Conservation (phyloP, 1,140 invertebrate species). For the Neuroterus valhalla region DNA sequence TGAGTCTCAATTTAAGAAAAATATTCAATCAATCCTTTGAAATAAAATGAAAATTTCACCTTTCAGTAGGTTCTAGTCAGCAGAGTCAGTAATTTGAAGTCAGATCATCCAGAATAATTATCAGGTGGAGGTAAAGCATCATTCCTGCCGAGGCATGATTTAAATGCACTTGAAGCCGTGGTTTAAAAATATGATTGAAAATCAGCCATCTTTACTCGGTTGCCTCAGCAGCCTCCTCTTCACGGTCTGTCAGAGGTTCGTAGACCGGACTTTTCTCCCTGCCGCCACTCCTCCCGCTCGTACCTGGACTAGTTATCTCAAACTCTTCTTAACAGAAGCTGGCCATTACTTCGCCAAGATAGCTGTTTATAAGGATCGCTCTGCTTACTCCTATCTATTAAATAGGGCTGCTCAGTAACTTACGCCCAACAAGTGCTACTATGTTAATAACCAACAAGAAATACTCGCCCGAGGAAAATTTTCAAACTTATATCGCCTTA, state of each 20-base stretch:
- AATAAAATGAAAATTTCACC: not conserved
- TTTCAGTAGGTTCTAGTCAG: not conserved
- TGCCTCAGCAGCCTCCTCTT: not conserved
- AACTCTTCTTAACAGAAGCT: conserved; percentile 16
- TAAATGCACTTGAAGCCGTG: not conserved
- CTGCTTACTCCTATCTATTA: not conserved
- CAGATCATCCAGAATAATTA: conserved; percentile 2
- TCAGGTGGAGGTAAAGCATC: not conserved
- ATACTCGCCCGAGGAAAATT: not conserved
- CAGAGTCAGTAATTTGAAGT: not conserved
- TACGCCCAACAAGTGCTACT: conserved; percentile 3
- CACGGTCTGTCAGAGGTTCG: conserved; percentile 28
- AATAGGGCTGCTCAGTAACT: not conserved
- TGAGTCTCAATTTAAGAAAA: no score
- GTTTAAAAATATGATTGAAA: conserved; percentile 19
- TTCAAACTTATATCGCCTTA: not conserved
- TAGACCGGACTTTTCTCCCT: conserved; percentile 18
- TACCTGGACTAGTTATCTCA: conserved; percentile 10
- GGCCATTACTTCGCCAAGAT: conserved; percentile 20
- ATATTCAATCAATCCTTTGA: not conserved
- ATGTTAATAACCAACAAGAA: conserved; percentile 6
- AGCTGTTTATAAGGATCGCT: conserved; percentile 24
- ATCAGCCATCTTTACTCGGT: conserved; percentile 14
- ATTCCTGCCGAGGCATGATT: not conserved
- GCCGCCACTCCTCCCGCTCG: not conserved